Evolutionary conservation across 2,888 invertebrate species (phyloP).

Genomic region (Malthinus flaveolus): DNA sequence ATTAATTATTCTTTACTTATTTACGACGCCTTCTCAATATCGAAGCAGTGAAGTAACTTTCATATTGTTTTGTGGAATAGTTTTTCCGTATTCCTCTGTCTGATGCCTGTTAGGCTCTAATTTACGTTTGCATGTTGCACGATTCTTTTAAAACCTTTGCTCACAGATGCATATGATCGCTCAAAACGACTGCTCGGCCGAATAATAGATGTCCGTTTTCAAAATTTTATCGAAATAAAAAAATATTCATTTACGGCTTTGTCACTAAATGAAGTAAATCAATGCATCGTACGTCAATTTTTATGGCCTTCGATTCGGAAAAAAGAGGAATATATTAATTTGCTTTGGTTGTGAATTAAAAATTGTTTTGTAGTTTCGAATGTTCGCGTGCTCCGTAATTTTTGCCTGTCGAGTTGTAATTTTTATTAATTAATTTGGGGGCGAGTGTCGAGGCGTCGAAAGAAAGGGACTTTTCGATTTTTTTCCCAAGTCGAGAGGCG

Average conservation of each 20-base stretch:
- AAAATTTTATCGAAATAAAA: constrained; percentile 7
- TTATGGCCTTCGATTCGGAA: not conserved
- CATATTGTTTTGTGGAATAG: constrained; percentile 29
- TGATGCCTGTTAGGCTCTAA: constrained; percentile 32
- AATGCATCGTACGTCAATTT: constrained; percentile 36
- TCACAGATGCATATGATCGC: constrained; percentile 57
- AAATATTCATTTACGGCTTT: constrained; percentile 13
- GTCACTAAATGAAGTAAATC: constrained; percentile 22
- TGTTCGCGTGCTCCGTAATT: constrained; percentile 41
- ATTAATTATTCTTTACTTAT: constrained; percentile 31
- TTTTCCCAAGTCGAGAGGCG: too few relatives aligned
- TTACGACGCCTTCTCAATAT: constrained; percentile 29
- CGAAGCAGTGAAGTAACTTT: constrained; percentile 31
- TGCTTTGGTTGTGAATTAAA: constrained; percentile 29
- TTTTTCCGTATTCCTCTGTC: constrained; percentile 37
- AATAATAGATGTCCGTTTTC: constrained; percentile 35
- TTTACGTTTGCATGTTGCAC: constrained; percentile 49
- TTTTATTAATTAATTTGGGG: constrained; percentile 42
- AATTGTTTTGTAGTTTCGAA: constrained; percentile 36
- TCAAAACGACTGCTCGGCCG: constrained; percentile 55
- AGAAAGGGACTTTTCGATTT: not conserved
- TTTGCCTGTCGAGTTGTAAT: constrained; percentile 43
- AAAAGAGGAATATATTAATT: constrained; percentile 13
- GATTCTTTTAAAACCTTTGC: constrained; percentile 49
- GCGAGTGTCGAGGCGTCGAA: constrained; percentile 2